phyloP scores from a whole-genome alignment of 2,113 vertebrate genomes.

The Rhizomys pruinosus region DNA sequence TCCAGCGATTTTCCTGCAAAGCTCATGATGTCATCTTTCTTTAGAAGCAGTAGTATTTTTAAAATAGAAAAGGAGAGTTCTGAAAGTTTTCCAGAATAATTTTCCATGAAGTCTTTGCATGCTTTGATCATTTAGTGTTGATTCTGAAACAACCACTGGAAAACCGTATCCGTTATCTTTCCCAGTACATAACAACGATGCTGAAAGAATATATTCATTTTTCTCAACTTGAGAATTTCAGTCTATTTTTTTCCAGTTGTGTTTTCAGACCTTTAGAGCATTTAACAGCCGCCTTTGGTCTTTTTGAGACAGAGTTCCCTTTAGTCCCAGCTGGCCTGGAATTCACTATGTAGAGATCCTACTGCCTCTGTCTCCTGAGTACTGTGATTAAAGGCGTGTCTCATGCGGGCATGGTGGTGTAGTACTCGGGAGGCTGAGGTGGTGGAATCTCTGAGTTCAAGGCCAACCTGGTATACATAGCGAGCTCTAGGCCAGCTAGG shows the following conservation, averaged over 20 bases:
- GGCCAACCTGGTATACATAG: too few relatives aligned
- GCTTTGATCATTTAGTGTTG: slow-evolving; percentile 46
- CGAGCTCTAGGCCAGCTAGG: too few relatives aligned
- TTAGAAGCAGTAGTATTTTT: slow-evolving; percentile 39
- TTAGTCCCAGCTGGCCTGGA: too few relatives aligned
- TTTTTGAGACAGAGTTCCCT: too few relatives aligned
- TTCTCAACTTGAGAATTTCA: background rate
- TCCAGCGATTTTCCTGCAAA: too few relatives aligned
- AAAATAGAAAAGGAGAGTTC: slow-evolving; percentile 30
- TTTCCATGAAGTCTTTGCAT: slow-evolving; percentile 27
- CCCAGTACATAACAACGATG: slow-evolving; percentile 42
- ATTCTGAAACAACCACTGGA: slow-evolving; percentile 43
- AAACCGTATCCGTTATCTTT: background rate
- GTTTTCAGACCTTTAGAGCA: slow-evolving; percentile 46
- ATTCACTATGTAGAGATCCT: too few relatives aligned
- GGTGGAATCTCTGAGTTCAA: too few relatives aligned
- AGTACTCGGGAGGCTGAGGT: too few relatives aligned
- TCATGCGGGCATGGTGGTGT: too few relatives aligned
- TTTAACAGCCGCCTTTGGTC: slow-evolving; percentile 31
- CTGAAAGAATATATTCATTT: slow-evolving; percentile 32
- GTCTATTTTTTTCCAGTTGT: background rate
- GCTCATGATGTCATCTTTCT: too few relatives aligned
- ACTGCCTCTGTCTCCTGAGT: too few relatives aligned
- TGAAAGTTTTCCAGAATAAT: slow-evolving; percentile 49
- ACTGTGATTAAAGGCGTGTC: too few relatives aligned